Evolutionary conservation across 1,140 invertebrate genomes (phyloP), one percentile per base, ranked within the genome.

Genomic region (Cydia amplana): DNA sequence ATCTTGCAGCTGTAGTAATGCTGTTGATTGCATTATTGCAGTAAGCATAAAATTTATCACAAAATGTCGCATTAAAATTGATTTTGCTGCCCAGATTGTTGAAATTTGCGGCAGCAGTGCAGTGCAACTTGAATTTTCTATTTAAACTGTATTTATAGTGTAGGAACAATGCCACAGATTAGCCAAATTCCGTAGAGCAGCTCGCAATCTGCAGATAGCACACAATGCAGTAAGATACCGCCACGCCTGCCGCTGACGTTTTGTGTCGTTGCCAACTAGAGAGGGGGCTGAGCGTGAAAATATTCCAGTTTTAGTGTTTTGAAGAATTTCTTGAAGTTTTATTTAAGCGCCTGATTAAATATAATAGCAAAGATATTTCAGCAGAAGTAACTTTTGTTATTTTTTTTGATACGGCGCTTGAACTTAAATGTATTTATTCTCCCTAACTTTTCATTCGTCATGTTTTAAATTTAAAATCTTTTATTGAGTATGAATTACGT

Each of bases 191-290:
- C 64, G 14, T 67, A 67, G 9, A 67, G 16, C 25, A 16, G 16
- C 64, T 4, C 10, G 28, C n/a, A 36, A 67, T 67, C 23, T 28
- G 25, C 64, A 67, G 64, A 67, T 67, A 67, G 28, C 64, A 64
- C 25, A 64, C 60, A 67, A 67, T 36, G 28, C 64, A 67, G 64
- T 67, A 32, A 67, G 64, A 67, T 67, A 67, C 64, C 18, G 60
- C 60, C 64, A 67, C 23, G 64, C 64, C 64, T 67, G 64, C 28
- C 5, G 0, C 64, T 32, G 64, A 67, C 64, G 28, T 67, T 67
- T 67, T 67, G 64, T 67, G 64, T 28, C 28, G 23, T 36, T 67
- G 64, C 64, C 64, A 67, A 67, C 25, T 67, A 67, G 64, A 9
- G 64, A 67, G 23, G 60, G 60, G 60, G 7, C n/a, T 40, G n/a